Evolutionary conservation across 2,888 invertebrate genomes (phyloP).

Genomic region (Drosophila dives): DNA sequence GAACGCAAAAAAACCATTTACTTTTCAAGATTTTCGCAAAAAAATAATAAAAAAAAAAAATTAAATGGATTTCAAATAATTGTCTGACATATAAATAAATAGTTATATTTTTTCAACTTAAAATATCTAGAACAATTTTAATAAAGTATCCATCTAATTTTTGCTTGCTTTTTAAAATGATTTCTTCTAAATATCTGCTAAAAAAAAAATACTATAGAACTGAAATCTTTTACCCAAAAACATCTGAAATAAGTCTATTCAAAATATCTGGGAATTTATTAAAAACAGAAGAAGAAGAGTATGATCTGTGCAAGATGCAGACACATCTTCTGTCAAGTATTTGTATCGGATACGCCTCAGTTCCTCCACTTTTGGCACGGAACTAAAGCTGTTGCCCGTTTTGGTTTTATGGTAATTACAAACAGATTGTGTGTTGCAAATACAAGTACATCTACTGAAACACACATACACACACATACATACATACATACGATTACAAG

Average conservation of each 20-base stretch:
- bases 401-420: conserved; percentile 54
- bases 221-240: too few relatives aligned
- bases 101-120: too few relatives aligned
- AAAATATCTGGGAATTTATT: background rate
- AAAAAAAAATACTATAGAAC: too few relatives aligned
- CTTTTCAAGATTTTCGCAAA: background rate
- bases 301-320: conserved; percentile 16
- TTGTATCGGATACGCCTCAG: conserved; percentile 42
- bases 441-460: conserved; percentile 1
- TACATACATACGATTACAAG: conserved; percentile 24
- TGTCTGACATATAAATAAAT: too few relatives aligned
- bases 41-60: background rate
- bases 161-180: too few relatives aligned
- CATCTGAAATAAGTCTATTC: too few relatives aligned
- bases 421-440: conserved; percentile 12
- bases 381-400: conserved; percentile 46
- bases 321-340: conserved; percentile 13
- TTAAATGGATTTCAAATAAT: too few relatives aligned
- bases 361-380: conserved; percentile 55
- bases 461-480: conserved; percentile 11
- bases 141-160: too few relatives aligned
- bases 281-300: conserved; percentile 2
- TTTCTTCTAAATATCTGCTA: too few relatives aligned
- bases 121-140: too few relatives aligned
- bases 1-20: background rate